phyloP scores from a whole-genome alignment of 1,140 invertebrate species.

The Drosophila tropicalis region DNA sequence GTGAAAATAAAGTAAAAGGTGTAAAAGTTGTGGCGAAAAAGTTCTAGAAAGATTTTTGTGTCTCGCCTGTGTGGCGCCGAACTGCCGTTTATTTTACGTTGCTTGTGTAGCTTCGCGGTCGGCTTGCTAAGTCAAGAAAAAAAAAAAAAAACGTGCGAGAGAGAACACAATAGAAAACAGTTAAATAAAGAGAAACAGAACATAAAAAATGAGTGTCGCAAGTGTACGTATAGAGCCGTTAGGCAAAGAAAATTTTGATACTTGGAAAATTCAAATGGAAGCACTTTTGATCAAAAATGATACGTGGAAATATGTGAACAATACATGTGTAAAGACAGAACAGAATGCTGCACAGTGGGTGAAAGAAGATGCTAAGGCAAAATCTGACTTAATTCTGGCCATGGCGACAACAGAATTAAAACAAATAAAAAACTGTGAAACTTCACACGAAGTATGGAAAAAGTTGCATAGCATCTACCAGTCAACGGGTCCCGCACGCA shows the following conservation, averaged over 20 bases:
- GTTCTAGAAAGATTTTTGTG: too few relatives aligned
- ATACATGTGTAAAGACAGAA: conserved; percentile 36
- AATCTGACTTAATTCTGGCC: neutral
- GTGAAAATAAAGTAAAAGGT: too few relatives aligned
- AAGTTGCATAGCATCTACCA: conserved; percentile 4
- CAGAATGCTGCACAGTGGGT: conserved; percentile 37
- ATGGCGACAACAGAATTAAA: conserved; percentile 1
- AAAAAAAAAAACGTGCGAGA: too few relatives aligned
- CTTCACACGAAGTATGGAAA: conserved; percentile 10
- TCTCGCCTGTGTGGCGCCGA: too few relatives aligned
- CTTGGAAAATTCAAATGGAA: conserved; percentile 22
- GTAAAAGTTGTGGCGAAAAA: too few relatives aligned
- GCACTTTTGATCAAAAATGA: conserved; percentile 42
- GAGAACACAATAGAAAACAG: too few relatives aligned
- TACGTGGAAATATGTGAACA: conserved; percentile 39
- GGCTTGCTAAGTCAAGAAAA: too few relatives aligned
- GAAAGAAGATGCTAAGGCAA: neutral
- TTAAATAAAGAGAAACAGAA: too few relatives aligned
- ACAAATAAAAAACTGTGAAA: conserved; percentile 18
- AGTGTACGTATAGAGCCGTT: neutral
- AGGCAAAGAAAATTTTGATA: conserved; percentile 14
- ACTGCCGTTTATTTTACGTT: too few relatives aligned
- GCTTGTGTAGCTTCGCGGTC: too few relatives aligned
- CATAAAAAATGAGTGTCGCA: too few relatives aligned
- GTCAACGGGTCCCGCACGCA: too few relatives aligned